Conservation (phyloP, 2,797 vertebrate species). For the Myotis myotis region DNA sequence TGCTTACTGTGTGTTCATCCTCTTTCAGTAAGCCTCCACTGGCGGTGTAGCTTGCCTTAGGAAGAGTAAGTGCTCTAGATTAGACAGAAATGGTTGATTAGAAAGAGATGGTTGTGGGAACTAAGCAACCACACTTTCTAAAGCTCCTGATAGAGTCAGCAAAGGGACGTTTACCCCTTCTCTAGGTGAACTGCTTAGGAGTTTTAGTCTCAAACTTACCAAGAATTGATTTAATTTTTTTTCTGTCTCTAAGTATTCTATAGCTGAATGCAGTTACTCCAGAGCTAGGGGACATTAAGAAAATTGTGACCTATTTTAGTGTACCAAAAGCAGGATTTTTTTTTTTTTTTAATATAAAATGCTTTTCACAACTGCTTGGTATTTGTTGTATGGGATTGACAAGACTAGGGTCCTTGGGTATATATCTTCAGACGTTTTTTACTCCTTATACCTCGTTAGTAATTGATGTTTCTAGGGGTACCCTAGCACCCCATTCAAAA, state of each 20-base stretch:
- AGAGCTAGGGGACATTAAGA: conserved; percentile 9
- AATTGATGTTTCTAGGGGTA: conserved; percentile 64
- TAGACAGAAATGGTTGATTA: background rate
- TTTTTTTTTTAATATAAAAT: background rate
- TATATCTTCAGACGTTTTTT: conserved; percentile 73
- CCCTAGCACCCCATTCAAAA: conserved; percentile 69
- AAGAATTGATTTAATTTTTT: conserved; percentile 38
- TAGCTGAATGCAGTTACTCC: background rate
- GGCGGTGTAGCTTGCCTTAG: background rate
- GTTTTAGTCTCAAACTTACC: conserved; percentile 28
- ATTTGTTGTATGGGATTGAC: conserved; percentile 70
- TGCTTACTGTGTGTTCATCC: background rate
- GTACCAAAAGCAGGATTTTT: background rate
- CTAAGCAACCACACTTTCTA: background rate
- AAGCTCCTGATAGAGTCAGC: background rate
- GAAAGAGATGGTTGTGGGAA: conserved; percentile 31
- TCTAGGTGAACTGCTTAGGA: background rate
- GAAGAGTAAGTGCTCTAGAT: background rate
- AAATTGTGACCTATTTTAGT: conserved; percentile 20
- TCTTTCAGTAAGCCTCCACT: background rate
- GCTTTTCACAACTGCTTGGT: background rate
- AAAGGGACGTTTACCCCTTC: background rate
- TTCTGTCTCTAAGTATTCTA: conserved; percentile 9
- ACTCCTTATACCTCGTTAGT: conserved; percentile 69
- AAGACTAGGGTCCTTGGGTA: conserved; percentile 69